Conservation (phyloP, 2,113 vertebrate genomes). For the Pangasianodon hypophthalmus region DNA sequence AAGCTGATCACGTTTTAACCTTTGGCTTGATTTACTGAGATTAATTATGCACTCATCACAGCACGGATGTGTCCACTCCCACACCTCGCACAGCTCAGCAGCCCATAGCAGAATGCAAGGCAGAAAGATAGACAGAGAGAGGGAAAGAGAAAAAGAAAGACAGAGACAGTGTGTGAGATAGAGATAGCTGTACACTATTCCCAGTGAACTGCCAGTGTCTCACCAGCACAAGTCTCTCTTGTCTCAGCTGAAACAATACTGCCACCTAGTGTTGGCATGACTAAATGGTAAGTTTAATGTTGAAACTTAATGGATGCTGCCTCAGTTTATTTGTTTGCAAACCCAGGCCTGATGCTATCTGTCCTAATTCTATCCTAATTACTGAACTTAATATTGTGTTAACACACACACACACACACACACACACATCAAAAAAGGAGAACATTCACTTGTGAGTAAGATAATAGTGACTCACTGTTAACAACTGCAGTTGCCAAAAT, state of each 20-base stretch:
- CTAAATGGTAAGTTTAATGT: not conserved
- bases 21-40: slow-evolving; percentile 49
- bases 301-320: not conserved
- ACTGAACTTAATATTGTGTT: not conserved
- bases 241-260: slow-evolving; percentile 41
- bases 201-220: not conserved
- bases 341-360: not conserved
- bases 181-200: not conserved
- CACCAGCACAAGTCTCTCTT: not conserved
- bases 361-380: not conserved
- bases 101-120: not conserved
- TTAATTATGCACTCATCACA: slow-evolving; percentile 50
- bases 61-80: slow-evolving; percentile 22
- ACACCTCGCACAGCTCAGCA: slow-evolving; percentile 18
- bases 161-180: not conserved
- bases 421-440: not conserved
- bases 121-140: slow-evolving; percentile 5
- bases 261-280: slow-evolving; percentile 33
- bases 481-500: slow-evolving; percentile 92
- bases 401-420: not conserved
- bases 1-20: slow-evolving; percentile 48
- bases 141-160: not conserved
- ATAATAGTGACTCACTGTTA: slow-evolving; percentile 85
- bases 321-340: not conserved
- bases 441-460: not conserved